Evolutionary conservation across 2,797 vertebrate species (phyloP), one percentile per base, ranked within the genome.

Genomic region (Anabas testudineus): DNA sequence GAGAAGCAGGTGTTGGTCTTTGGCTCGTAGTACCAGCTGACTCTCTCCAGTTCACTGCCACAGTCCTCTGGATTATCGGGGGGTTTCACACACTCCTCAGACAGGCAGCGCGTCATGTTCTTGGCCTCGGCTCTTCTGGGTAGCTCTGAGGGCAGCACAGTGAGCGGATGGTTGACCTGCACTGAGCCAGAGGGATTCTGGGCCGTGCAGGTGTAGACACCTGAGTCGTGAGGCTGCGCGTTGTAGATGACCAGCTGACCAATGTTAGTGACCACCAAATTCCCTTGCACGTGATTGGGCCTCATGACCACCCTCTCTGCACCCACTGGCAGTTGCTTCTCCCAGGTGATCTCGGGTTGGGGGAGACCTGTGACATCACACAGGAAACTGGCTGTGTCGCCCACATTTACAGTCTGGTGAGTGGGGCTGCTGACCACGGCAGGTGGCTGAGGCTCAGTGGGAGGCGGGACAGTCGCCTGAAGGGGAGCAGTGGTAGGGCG

Each of bases 211-310:
- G 95, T 97, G 64, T 98, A 99, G 83, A 97, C 86, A 0, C 97
- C 98, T 0, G 96, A 94, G 0, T 99, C 97, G n/a, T 93, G 95
- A 0, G 90, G 90, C 85, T 96, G 95, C 1, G 96, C 95, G 0
- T 97, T 99, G 80, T 99, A 98, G 83, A 99, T 97, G 79, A 99
- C 97, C 76, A 99, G 93, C 70, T 99, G 98, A 54, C 95, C 98
- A 0, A 97, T 96, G 91, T 99, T 99, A 51, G 98, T 99, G 85
- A 99, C 97, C 51, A 97, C 98, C 2, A 97, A 94, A 0, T 99
- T 99, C 3, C 95, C 97, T 9, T 87, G 91, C 62, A 99, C 95
- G 0, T 98, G 95, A 74, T 99, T 99, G 34, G 96, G 96, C 70
- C 89, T 90, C 96, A 99, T 96, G 67, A 97, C 68, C n/a, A 96